phyloP scores from a whole-genome alignment of 1,140 invertebrate species.

The Parasteatoda tepidariorum region DNA sequence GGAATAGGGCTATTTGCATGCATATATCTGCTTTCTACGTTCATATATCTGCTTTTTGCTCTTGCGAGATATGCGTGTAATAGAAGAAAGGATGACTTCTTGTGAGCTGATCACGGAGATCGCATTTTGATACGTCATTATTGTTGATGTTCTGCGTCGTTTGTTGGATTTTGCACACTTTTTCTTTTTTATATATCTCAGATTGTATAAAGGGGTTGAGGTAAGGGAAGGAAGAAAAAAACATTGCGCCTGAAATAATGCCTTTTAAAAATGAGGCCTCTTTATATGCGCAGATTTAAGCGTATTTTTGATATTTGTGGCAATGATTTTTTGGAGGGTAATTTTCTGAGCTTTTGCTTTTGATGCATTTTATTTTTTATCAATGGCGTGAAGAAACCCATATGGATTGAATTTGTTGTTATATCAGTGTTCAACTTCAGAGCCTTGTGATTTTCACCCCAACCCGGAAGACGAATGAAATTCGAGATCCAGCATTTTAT shows the following conservation, averaged over 20 bases:
- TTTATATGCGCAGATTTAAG: not conserved
- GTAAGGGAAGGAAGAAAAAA: not conserved
- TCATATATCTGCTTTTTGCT: not conserved
- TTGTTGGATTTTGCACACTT: slow-evolving; percentile 35
- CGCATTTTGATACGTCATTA: slow-evolving; percentile 52
- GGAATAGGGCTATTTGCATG: slow-evolving; percentile 44
- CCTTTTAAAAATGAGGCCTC: not conserved
- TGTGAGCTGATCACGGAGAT: slow-evolving; percentile 18
- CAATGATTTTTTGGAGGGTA: too few species aligned
- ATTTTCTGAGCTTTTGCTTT: too few species aligned
- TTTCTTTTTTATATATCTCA: not conserved
- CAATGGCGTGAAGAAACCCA: too few species aligned
- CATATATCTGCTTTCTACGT: slow-evolving; percentile 52
- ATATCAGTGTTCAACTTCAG: too few species aligned
- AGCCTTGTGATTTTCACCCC: too few species aligned
- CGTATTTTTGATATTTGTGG: not conserved
- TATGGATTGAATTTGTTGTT: too few species aligned
- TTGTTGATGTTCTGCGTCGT: slow-evolving; percentile 28
- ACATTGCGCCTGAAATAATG: not conserved
- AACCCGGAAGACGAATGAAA: too few species aligned
- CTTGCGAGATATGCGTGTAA: not conserved
- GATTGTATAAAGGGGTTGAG: not conserved
- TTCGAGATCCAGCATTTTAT: too few species aligned
- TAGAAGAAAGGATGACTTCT: slow-evolving; percentile 38
- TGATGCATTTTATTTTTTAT: too few species aligned